A percentile compares a stretch with the other conserved stretches of the same genome.
These are phyloP conservation scores for Echiichthys vipera DNA, from an alignment of 2,797 vertebrate species.

Conservation along the genomic window DNA sequence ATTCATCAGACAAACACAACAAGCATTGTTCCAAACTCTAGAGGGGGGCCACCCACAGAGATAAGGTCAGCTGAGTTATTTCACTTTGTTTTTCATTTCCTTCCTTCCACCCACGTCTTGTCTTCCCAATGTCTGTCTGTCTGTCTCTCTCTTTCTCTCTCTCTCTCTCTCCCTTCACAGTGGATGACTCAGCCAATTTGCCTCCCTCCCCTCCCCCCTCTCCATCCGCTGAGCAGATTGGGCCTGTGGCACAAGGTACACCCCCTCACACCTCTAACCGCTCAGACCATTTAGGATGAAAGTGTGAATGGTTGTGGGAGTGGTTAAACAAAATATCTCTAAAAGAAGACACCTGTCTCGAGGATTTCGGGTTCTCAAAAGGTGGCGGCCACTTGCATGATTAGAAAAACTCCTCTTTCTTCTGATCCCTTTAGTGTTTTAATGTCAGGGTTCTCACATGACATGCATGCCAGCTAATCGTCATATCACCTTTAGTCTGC, in stretches of 20 bases:
- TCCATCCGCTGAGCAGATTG: conserved; percentile 92
- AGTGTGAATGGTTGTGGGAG: conserved; percentile 63
- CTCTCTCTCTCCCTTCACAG: conserved; percentile 73
- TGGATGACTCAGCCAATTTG: conserved; percentile 92
- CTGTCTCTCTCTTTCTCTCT: conserved; percentile 43
- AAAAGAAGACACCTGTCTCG: not conserved
- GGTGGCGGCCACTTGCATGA: conserved; percentile 20
- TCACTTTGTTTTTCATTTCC: conserved; percentile 55
- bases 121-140: conserved; percentile 66
- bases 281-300: conserved; percentile 45
- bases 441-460: not conserved
- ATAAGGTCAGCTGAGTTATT: conserved; percentile 77
- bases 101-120: conserved; percentile 74
- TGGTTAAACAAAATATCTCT: conserved; percentile 14
- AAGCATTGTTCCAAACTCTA: conserved; percentile 3
- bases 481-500: conserved; percentile 32
- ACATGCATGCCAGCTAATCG: conserved; percentile 38
- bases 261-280: conserved; percentile 36
- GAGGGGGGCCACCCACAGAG: conserved; percentile 62
- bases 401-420: conserved; percentile 37
- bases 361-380: not conserved
- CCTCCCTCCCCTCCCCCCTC: conserved; percentile 96
- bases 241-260: conserved; percentile 92
- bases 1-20: conserved; percentile 18
- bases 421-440: conserved; percentile 20